Evolutionary conservation across 2,888 invertebrate genomes (phyloP).

Genomic region (Metalampra italica): DNA sequence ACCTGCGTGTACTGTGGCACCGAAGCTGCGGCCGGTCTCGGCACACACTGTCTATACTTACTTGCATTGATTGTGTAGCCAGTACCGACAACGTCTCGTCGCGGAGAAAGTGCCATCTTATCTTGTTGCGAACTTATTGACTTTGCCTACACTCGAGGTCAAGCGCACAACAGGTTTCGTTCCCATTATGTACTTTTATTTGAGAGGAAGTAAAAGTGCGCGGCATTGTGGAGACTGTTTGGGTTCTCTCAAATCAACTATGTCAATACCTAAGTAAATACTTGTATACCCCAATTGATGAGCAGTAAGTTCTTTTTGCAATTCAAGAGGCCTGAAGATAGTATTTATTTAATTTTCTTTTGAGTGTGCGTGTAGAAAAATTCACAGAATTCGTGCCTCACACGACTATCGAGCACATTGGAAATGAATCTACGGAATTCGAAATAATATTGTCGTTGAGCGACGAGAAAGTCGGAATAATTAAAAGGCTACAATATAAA

Average conservation of each 20-base stretch:
- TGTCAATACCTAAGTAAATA: not conserved
- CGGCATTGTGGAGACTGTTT: not conserved
- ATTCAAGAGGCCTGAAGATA: too few relatives aligned
- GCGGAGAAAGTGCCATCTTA: constrained; percentile 57
- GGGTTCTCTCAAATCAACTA: not conserved
- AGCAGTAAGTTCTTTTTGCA: too few relatives aligned
- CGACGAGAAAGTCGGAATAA: too few relatives aligned
- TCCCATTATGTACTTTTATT: constrained; percentile 49
- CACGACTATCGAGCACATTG: too few relatives aligned
- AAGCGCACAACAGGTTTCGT: constrained; percentile 59
- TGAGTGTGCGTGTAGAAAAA: too few relatives aligned
- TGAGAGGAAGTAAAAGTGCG: constrained; percentile 32
- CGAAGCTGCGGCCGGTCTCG: constrained; percentile 10
- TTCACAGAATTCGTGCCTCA: too few relatives aligned
- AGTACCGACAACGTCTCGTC: constrained; percentile 10
- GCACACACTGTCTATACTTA: constrained; percentile 19
- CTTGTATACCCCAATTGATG: too few relatives aligned
- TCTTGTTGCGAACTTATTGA: constrained; percentile 45
- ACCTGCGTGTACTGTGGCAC: not conserved
- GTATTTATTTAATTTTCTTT: too few relatives aligned
- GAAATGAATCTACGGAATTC: too few relatives aligned
- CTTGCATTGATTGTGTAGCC: constrained; percentile 19
- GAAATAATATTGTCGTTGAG: too few relatives aligned
- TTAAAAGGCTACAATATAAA: too few relatives aligned
- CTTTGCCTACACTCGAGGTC: constrained; percentile 50